Evolutionary conservation across 1,140 invertebrate genomes (phyloP).

Genomic region (Andricus grossulariae): DNA sequence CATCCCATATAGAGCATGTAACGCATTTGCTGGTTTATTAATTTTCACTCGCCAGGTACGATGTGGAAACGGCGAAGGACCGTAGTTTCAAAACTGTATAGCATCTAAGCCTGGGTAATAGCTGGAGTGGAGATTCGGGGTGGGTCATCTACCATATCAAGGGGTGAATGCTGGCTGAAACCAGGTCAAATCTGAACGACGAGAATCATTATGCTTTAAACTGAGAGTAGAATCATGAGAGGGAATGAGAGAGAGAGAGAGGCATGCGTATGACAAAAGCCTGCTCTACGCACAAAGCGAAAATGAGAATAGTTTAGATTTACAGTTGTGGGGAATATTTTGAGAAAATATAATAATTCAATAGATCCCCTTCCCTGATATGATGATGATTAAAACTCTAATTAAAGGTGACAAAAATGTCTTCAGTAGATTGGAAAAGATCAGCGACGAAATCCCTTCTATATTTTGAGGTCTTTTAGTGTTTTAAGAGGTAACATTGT

Average conservation of each 20-base stretch:
- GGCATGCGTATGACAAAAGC: no score
- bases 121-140: constrained; percentile 2
- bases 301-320: no score
- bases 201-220: constrained; percentile 28
- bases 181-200: constrained; percentile 21
- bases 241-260: no score
- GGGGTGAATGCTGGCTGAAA: constrained; percentile 3
- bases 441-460: no score
- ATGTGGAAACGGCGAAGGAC: background rate
- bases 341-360: no score
- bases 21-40: background rate
- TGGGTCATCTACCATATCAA: background rate
- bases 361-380: rapidly evolving
- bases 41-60: background rate
- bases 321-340: no score
- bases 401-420: no score
- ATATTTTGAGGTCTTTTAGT: no score
- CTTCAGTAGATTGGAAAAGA: no score
- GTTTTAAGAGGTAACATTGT: no score
- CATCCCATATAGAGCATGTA: background rate
- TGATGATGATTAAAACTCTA: no score
- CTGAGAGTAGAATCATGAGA: constrained; percentile 4
- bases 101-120: constrained; percentile 13
- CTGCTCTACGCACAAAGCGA: no score
- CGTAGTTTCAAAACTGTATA: constrained; percentile 8